phyloP scores from a whole-genome alignment of 2,797 vertebrate genomes.

The Ceyx erithaca region DNA sequence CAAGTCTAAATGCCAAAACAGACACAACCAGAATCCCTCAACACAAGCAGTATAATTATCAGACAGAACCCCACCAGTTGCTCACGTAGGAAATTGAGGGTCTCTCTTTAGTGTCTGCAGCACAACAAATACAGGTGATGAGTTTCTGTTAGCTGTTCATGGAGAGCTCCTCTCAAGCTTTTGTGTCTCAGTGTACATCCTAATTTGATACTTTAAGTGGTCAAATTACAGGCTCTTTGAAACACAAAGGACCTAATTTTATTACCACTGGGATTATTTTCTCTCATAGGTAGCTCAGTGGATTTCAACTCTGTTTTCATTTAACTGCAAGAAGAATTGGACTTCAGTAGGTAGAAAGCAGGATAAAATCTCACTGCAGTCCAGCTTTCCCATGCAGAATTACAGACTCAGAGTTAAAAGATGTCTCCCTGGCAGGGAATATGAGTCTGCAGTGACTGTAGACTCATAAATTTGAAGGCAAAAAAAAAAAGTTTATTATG shows the following conservation, averaged over 20 bases:
- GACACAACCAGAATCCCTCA: not conserved
- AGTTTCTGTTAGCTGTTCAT: not conserved
- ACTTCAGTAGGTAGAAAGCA: not conserved
- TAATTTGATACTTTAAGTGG: not conserved
- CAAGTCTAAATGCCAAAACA: not conserved
- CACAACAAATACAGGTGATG: not conserved
- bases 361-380: constrained; percentile 11
- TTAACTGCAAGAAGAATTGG: not conserved
- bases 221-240: not conserved
- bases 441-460: not conserved
- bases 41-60: not conserved
- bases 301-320: not conserved
- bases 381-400: not conserved
- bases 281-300: not conserved
- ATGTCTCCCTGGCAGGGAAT: not conserved
- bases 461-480: not conserved
- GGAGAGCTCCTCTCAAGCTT: not conserved
- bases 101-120: not conserved
- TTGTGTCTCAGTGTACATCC: not conserved
- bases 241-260: not conserved
- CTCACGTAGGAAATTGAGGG: not conserved
- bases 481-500: not conserved
- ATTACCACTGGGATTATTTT: not conserved
- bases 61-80: not conserved
- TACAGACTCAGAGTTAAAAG: not conserved